Conservation (phyloP, 2,113 vertebrate species). For the Oxyura jamaicensis region DNA sequence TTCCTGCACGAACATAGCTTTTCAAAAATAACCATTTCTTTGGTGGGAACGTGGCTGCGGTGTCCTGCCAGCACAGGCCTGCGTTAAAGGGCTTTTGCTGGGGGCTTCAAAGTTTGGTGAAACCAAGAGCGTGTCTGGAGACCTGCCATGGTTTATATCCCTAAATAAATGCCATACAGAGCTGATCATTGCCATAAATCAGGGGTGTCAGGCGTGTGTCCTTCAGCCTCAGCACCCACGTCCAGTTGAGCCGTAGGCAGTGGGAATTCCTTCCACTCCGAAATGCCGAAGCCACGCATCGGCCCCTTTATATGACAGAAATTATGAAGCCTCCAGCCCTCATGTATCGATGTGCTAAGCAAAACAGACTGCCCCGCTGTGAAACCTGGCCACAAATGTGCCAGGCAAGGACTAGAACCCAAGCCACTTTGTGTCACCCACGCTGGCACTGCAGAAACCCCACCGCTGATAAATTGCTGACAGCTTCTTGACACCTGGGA, state of each 20-base stretch:
- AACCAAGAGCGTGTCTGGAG: not conserved
- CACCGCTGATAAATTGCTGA: rapidly evolving
- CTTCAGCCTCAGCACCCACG: not conserved
- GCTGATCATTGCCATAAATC: not conserved
- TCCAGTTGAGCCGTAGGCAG: not conserved
- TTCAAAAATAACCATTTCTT: not conserved
- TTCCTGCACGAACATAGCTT: not conserved
- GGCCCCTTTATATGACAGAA: not conserved
- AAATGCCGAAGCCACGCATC: not conserved
- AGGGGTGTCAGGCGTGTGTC: not conserved
- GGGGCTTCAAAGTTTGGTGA: not conserved
- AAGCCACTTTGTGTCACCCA: rapidly evolving
- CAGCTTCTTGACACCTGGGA: rapidly evolving
- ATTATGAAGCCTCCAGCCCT: not conserved
- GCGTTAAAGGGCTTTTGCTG: not conserved
- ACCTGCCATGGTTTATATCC: not conserved
- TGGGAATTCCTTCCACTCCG: not conserved
- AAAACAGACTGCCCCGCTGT: rapidly evolving
- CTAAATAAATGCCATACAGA: not conserved
- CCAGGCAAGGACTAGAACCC: not conserved
- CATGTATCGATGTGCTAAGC: rapidly evolving
- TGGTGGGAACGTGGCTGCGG: too few relatives aligned
- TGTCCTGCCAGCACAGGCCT: not conserved
- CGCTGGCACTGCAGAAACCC: not conserved
- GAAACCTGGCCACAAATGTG: not conserved